Evolutionary conservation across 2,113 vertebrate genomes (phyloP).

Genomic region (Catharus bicknelli): DNA sequence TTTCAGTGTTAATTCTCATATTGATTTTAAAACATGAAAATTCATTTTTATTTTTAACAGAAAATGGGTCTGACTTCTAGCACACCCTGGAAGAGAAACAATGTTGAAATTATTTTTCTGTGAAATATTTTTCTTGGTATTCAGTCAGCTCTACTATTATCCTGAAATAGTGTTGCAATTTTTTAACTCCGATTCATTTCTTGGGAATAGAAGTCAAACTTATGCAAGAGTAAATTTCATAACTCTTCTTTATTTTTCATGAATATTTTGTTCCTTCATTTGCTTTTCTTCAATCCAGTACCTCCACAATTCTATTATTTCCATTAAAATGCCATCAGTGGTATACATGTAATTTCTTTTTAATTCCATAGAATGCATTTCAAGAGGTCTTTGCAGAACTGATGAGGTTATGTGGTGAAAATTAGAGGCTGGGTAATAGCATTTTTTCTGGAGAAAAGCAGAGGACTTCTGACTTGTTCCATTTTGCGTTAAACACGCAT

Average conservation of each 20-base stretch:
- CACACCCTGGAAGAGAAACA: conserved; percentile 12
- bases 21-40: conserved; percentile 29
- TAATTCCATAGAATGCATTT: conserved; percentile 27
- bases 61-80: conserved; percentile 3
- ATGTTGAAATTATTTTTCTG: conserved; percentile 14
- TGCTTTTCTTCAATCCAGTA: conserved; percentile 22
- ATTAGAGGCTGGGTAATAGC: neutral
- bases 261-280: conserved; percentile 50
- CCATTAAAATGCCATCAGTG: conserved; percentile 11
- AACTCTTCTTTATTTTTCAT: conserved; percentile 35
- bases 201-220: conserved; percentile 39
- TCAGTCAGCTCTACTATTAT: conserved; percentile 14
- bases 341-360: conserved; percentile 13
- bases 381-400: conserved; percentile 1
- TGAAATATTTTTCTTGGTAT: conserved; percentile 34
- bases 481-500: neutral
- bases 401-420: neutral
- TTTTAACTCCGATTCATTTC: neutral
- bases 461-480: neutral
- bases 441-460: neutral
- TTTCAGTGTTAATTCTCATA: conserved; percentile 34
- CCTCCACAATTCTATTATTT: conserved; percentile 13
- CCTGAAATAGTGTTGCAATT: conserved; percentile 16
- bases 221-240: conserved; percentile 40
- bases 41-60: conserved; percentile 37